Conservation (phyloP, 2,888 invertebrate species). For the Drosophila imparisetae region DNA sequence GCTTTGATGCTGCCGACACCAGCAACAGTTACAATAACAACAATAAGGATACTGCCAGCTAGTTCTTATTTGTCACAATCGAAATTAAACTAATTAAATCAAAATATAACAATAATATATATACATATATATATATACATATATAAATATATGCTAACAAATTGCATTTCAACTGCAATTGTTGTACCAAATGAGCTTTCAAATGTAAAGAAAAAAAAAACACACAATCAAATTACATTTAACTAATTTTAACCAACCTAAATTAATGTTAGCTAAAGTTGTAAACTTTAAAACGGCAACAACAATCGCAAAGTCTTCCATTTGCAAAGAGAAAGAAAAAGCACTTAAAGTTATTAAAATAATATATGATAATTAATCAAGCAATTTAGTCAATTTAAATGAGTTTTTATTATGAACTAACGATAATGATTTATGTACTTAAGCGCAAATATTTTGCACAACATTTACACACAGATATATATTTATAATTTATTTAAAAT, state of each 20-base stretch:
- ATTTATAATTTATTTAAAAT: constrained; percentile 67
- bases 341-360: constrained; percentile 38
- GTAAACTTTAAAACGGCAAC: constrained; percentile 61
- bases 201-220: constrained; percentile 47
- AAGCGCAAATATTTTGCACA: constrained; percentile 60
- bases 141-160: constrained; percentile 49
- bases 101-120: constrained; percentile 1
- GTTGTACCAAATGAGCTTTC: constrained; percentile 78
- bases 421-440: constrained; percentile 58
- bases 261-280: constrained; percentile 66
- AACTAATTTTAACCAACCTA: constrained; percentile 10
- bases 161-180: constrained; percentile 77
- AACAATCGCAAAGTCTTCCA: constrained; percentile 79
- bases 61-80: constrained; percentile 59
- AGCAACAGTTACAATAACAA: constrained; percentile 32
- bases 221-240: constrained; percentile 27
- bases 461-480: constrained; percentile 24
- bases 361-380: constrained; percentile 29
- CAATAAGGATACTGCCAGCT: constrained; percentile 60
- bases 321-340: constrained; percentile 52
- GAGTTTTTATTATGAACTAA: constrained; percentile 45
- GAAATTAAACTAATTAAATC: constrained; percentile 25
- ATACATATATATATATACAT: constrained; percentile 11
- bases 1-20: constrained; percentile 67
- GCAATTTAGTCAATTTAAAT: constrained; percentile 69